These are phyloP conservation scores for Drosophila kanekoi DNA, from an alignment of 2,888 invertebrate species.

Conservation along the genomic window DNA sequence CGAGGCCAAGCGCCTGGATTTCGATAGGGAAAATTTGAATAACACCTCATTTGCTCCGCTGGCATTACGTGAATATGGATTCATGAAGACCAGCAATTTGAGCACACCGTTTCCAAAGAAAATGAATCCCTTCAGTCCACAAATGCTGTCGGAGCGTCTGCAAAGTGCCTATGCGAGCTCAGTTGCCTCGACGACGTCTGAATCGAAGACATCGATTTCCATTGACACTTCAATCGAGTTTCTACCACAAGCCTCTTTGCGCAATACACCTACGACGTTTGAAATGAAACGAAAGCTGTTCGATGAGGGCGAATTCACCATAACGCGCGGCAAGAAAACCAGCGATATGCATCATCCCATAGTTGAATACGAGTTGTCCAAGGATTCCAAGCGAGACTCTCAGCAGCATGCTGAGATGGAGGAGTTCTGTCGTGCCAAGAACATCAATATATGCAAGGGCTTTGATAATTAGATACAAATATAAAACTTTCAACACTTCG, in stretches of 20 bases:
- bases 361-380: background rate
- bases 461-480: background rate
- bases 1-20: background rate
- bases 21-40: conserved; percentile 18
- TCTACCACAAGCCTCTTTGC: fast-evolving
- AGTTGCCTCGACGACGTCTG: too few species aligned
- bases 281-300: conserved; percentile 59
- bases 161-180: too few species aligned
- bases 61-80: conserved; percentile 48
- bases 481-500: background rate
- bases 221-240: too few species aligned
- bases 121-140: background rate
- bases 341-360: conserved; percentile 35
- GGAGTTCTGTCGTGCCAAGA: conserved; percentile 29
- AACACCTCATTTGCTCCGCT: conserved; percentile 14
- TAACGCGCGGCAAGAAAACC: conserved; percentile 50
- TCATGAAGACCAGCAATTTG: conserved; percentile 26
- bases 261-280: conserved; percentile 21
- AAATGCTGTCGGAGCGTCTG: conserved; percentile 21
- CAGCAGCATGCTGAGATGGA: conserved; percentile 26
- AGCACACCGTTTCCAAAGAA: conserved; percentile 45
- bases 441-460: conserved; percentile 36
- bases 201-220: too few species aligned
- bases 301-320: conserved; percentile 55
- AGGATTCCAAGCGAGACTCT: conserved; percentile 1